phyloP scores from a whole-genome alignment of 53 echinoderm and acorn worm species.

The Actinopyga echinites region DNA sequence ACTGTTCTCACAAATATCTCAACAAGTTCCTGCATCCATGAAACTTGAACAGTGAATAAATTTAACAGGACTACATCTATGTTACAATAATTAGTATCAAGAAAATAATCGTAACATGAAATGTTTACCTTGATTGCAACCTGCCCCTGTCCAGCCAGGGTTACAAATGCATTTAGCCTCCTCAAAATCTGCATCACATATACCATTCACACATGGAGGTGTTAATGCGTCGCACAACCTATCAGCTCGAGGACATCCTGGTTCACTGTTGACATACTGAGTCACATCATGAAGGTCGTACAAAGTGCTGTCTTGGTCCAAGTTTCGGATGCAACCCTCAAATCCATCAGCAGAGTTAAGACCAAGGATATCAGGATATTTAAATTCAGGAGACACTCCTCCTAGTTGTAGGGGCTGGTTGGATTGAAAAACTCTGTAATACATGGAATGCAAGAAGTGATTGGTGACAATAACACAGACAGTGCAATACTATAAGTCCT shows the following conservation, averaged over 20 bases:
- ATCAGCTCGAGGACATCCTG: conserved; percentile 78
- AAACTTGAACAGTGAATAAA: too few species aligned
- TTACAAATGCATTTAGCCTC: conserved; percentile 69
- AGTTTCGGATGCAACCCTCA: conserved; percentile 85
- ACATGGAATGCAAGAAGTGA: background rate
- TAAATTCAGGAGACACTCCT: conserved; percentile 54
- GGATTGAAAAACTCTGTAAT: conserved; percentile 70
- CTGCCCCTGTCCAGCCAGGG: conserved; percentile 71
- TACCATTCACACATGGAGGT: conserved; percentile 73
- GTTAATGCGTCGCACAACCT: conserved; percentile 41
- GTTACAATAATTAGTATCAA: too few species aligned
- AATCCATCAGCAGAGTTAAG: conserved; percentile 51
- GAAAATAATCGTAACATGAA: too few species aligned
- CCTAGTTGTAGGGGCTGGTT: conserved; percentile 90
- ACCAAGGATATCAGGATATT: conserved; percentile 34
- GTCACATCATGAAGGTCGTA: conserved; percentile 66
- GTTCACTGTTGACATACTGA: conserved; percentile 50
- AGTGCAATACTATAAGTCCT: too few species aligned
- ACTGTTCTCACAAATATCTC: too few species aligned
- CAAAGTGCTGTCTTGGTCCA: conserved; percentile 76
- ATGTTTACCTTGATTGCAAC: conserved; percentile 70
- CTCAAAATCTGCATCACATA: conserved; percentile 68
- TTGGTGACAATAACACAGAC: too few species aligned
- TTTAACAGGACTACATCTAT: too few species aligned
- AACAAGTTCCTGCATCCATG: too few species aligned